Percentiles rank a stretch among this genome's conserved stretches.
Conservation (phyloP, 1,140 invertebrate genomes). For the Euglossa dilemma region DNA sequence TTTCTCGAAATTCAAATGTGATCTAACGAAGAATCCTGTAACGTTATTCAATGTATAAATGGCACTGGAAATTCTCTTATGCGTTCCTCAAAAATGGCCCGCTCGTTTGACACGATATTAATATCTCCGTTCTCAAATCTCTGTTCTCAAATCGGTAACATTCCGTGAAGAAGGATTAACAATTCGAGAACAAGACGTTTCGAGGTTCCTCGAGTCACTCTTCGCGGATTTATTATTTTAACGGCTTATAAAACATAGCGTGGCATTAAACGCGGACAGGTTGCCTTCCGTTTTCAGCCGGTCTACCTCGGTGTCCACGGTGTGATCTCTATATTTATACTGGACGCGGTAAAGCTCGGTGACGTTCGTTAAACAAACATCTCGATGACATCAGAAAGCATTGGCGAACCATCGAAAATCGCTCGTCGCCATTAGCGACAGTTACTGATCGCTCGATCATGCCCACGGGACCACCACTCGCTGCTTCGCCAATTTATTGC, state of each 20-base stretch:
- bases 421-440: not conserved
- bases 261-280: conserved; percentile 1
- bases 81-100: too few relatives aligned
- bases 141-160: too few relatives aligned
- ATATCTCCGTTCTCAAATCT: too few relatives aligned
- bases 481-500: not conserved
- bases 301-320: not conserved
- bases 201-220: not conserved
- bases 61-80: too few relatives aligned
- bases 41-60: too few relatives aligned
- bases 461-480: not conserved
- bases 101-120: too few relatives aligned
- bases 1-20: too few relatives aligned
- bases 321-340: conserved; percentile 36
- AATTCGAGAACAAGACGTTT: too few relatives aligned
- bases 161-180: too few relatives aligned
- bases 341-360: not conserved
- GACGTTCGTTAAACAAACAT: conserved; percentile 24
- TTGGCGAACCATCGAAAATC: conserved; percentile 14
- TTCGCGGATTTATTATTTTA: not conserved
- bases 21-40: too few relatives aligned
- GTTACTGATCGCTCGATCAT: conserved; percentile 10
- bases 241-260: not conserved
- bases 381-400: conserved; percentile 30
- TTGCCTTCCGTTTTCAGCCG: not conserved